Evolutionary conservation across 1,140 invertebrate species (phyloP), one percentile per base, ranked within the genome.

Genomic region (Drosophila tsacasi): DNA sequence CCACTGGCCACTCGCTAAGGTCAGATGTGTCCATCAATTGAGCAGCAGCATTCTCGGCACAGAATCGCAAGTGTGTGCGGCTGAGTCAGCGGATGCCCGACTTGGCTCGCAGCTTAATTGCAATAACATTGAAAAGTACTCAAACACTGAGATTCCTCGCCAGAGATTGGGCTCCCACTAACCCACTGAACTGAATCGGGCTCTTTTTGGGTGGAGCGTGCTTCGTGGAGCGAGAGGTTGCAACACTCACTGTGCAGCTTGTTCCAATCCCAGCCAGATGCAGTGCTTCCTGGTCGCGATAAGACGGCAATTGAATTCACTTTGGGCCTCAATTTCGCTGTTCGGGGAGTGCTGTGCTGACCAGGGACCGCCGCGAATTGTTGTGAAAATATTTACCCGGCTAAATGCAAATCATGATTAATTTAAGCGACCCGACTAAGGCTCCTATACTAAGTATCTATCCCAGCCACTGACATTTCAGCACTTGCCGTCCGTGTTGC

Each of bases 221-320:
- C 52, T 35, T 9, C 19, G 8, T 59, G 55, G n/a, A 61, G 37
- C 32, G 44, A 40, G 37, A 40, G 32, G 62, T 67, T 87, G 79
- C 76, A 68, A 79, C 75, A 68, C 19, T 73, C 8, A 19, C 30
- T 60, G 54, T 64, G 55, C 50, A 81, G 66, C 78, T 54, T 47
- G 83, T 82, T 80, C 73, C 19, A 12, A 4, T 27, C 40, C 49
- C n/a, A 32, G 49, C 30, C 42, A 71, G 79, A 86, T 89, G 74
- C 71, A 76, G 35, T 54, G 47, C 49, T 90, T 90, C 85, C 85
- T 90, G 85, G 85, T 90, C 32, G 44, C 69, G 85, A 90, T 90
- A 90, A 85, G 71, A 37, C 23, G 39, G 35, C 76, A 80, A 74
- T 80, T 80, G 76, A 80, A 80, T 79, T 59, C 61, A 65, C 42